These are phyloP conservation scores for Terrapene triunguis DNA, from an alignment of 2,113 vertebrate species.

Conservation along the genomic window DNA sequence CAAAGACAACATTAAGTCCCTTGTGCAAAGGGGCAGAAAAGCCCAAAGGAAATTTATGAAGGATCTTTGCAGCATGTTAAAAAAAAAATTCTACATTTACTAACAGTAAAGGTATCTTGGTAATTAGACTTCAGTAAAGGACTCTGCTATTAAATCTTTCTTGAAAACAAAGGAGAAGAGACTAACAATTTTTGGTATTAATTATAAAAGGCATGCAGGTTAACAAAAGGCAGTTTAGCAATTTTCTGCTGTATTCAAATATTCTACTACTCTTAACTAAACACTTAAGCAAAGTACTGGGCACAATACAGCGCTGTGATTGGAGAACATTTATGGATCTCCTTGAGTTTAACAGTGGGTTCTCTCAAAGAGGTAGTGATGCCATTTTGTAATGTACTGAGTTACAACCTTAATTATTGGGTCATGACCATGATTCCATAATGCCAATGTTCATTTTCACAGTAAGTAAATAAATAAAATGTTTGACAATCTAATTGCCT, in stretches of 20 bases:
- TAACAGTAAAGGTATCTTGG: slow-evolving; percentile 12
- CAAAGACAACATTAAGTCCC: neutral
- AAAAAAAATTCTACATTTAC: no score
- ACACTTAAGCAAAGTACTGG: neutral
- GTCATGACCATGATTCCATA: neutral
- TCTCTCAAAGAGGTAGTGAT: neutral
- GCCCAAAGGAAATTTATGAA: neutral
- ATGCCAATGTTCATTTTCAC: neutral
- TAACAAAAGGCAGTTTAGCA: slow-evolving; percentile 17
- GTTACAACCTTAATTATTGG: neutral
- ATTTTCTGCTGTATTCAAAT: neutral
- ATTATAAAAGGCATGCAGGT: neutral
- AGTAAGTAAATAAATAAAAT: neutral
- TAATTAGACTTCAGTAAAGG: slow-evolving; percentile 42
- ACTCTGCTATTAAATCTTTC: slow-evolving; percentile 19
- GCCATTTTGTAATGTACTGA: neutral
- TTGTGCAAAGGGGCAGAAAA: neutral
- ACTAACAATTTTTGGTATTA: neutral
- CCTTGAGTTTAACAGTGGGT: neutral
- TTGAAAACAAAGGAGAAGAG: neutral
- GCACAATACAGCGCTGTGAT: neutral
- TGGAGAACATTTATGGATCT: neutral
- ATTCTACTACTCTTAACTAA: slow-evolving; percentile 8
- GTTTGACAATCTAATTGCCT: neutral
- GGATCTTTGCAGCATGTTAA: neutral